phyloP scores from a whole-genome alignment of 2,888 invertebrate genomes.

The Sisyra terminalis region DNA sequence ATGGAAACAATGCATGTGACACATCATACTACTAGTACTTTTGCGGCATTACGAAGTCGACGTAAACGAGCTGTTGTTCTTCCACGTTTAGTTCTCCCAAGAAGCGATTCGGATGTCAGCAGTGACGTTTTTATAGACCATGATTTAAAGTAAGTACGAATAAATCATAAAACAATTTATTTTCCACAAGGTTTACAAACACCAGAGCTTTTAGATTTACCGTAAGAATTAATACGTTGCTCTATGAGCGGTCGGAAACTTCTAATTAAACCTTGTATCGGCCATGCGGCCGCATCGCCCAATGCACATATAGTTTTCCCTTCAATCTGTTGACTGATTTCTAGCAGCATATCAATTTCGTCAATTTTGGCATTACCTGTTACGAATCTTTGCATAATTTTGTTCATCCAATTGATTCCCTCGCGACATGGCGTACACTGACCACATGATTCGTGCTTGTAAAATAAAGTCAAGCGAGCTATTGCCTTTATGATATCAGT shows the following conservation, averaged over 20 bases:
- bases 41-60: slow-evolving; percentile 37
- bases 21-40: slow-evolving; percentile 34
- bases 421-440: slow-evolving; percentile 99
- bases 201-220: slow-evolving; percentile 16
- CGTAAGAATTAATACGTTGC: slow-evolving; percentile 58
- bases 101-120: slow-evolving; percentile 57
- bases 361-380: slow-evolving; percentile 82
- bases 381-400: slow-evolving; percentile 49
- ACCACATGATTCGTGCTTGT: slow-evolving; percentile 98
- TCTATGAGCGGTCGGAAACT: slow-evolving; percentile 94
- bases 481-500: slow-evolving; percentile 96
- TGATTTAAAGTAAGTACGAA: slow-evolving; percentile 40
- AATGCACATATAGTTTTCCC: slow-evolving; percentile 99
- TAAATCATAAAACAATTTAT: not conserved
- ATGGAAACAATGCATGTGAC: slow-evolving; percentile 39
- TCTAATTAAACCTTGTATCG: slow-evolving; percentile 93
- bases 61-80: slow-evolving; percentile 57
- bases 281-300: slow-evolving; percentile 99
- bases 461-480: slow-evolving; percentile 88
- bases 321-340: slow-evolving; percentile 98
- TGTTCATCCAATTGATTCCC: slow-evolving; percentile 38
- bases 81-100: slow-evolving; percentile 56
- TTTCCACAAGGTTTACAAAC: not conserved
- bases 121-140: slow-evolving; percentile 42
- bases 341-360: slow-evolving; percentile 99